Conservation (phyloP, 2,113 vertebrate genomes). For the Notothenia rossii region DNA sequence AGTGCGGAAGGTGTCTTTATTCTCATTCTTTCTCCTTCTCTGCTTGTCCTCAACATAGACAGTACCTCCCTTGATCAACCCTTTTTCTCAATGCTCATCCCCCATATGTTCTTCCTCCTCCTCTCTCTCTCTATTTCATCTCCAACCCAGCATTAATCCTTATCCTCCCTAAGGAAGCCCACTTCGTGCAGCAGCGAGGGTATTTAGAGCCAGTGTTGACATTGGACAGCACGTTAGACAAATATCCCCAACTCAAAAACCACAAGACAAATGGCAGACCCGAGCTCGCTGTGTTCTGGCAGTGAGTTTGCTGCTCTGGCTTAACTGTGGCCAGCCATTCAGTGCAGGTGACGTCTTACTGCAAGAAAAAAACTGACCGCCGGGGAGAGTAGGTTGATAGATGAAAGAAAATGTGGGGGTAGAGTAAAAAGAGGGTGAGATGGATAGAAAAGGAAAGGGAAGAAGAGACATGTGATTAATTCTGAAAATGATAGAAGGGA, state of each 20-base stretch:
- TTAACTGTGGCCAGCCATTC: slow-evolving; percentile 59
- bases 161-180: slow-evolving; percentile 72
- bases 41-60: slow-evolving; percentile 28
- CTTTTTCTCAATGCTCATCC: slow-evolving; percentile 47
- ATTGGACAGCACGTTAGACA: slow-evolving; percentile 79
- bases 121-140: slow-evolving; percentile 42
- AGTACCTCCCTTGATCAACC: slow-evolving; percentile 38
- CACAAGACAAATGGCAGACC: slow-evolving; percentile 82
- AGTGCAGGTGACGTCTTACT: slow-evolving; percentile 76
- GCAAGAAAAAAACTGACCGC: slow-evolving; percentile 38
- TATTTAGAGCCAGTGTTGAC: slow-evolving; percentile 83
- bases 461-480: slow-evolving; percentile 28
- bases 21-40: slow-evolving; percentile 13
- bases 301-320: slow-evolving; percentile 58
- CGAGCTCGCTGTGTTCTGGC: slow-evolving; percentile 69
- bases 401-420: slow-evolving; percentile 48
- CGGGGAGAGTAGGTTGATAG: slow-evolving; percentile 28
- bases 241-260: slow-evolving; percentile 79
- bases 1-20: slow-evolving; percentile 20
- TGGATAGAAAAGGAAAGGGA: slow-evolving; percentile 35
- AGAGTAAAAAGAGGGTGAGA: background rate
- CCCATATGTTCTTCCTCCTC: slow-evolving; percentile 32
- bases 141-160: slow-evolving; percentile 65
- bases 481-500: slow-evolving; percentile 20
- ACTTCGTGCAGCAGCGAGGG: slow-evolving; percentile 71